Base-by-base conservation (phyloP, 1,140 invertebrate genomes). In the Drosophila melanogaster region DNA sequence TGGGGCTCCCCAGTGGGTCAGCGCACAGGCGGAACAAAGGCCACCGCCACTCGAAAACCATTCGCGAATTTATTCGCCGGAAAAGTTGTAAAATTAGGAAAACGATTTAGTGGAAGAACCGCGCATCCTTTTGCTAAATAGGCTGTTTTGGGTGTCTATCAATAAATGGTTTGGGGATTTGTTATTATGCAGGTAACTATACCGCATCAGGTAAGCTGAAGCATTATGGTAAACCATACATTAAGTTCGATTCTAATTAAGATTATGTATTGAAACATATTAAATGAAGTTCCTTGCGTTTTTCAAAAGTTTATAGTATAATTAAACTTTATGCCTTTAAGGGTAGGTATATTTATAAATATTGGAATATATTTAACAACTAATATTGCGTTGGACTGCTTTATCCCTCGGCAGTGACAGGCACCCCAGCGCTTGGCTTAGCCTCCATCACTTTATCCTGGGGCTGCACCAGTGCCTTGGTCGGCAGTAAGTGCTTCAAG, bases 401-500 rank as follows among this genome's bases (percentile, higher is more conserved):
- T 72, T 33, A 81, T 17, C 87, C 83, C 51, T 90, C 83, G 0
- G 78, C 59, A 12, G 69, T 11, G 2, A 90, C 62, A 2, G 65
- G n/a, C 12, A 53, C 22, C 38, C 2, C 41, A 7, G 14, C 12
- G 12, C 12, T 56, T 12, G 37, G 38, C 19, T 37, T 56, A 1
- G 30, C 4, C 19, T 64, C 70, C 17, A 30, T 2, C 10, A 22
- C 35, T 1, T 47, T 4, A 6, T 44, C 61, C 22, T 24, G 12
- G 4, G 73, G 11, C 10, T 77, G 69, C 6, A 91, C 53, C 17
- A 90, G 46, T 6, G 75, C 93, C 90, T 93, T 94, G 40, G 93
- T 84, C 4, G 94, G 94, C 43, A 95, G 85, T 35, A 95, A 80
- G 79, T 94, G 91, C 58, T 93, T 92, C 11, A 95, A 80, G 0